Percentiles rank a stretch among this genome's conserved stretches.
Evolutionary conservation across 2,113 vertebrate genomes (phyloP).

Genomic region (Microtus montanus): DNA sequence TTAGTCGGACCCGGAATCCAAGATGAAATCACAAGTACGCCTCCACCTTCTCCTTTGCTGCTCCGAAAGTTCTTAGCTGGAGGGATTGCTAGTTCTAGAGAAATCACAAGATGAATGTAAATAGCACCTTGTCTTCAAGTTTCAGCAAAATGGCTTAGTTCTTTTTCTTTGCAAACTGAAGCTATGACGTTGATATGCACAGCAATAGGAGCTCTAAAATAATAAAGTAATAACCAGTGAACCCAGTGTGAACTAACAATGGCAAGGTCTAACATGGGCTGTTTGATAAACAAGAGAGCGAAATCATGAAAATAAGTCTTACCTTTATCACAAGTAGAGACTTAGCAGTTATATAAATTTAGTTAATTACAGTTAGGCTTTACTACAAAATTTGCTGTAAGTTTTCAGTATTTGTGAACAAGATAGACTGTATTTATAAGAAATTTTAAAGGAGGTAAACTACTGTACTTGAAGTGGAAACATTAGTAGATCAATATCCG

Average conservation of each 20-base stretch:
- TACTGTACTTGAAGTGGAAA: background rate
- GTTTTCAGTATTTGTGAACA: background rate
- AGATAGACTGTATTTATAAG: background rate
- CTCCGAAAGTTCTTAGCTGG: background rate
- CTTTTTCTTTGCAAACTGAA: background rate
- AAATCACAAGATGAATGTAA: background rate
- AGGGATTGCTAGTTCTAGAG: background rate
- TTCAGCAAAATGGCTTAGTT: background rate
- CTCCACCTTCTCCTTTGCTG: fast-evolving
- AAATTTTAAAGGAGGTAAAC: background rate
- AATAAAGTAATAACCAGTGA: background rate
- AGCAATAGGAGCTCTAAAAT: background rate
- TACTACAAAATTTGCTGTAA: background rate
- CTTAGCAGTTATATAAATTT: background rate
- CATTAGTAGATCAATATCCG: background rate
- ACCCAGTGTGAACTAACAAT: background rate
- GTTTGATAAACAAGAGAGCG: background rate
- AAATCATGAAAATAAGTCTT: background rate
- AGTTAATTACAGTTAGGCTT: background rate
- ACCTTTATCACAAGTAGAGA: background rate
- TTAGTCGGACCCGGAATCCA: background rate
- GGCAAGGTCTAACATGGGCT: background rate
- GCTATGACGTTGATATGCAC: background rate
- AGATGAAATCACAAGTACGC: background rate
- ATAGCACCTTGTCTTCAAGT: background rate